Percentiles rank a stretch among this genome's conserved stretches.
These are phyloP conservation scores for Podarcis muralis DNA, from an alignment of 2,113 vertebrate species.

Conservation along the genomic window DNA sequence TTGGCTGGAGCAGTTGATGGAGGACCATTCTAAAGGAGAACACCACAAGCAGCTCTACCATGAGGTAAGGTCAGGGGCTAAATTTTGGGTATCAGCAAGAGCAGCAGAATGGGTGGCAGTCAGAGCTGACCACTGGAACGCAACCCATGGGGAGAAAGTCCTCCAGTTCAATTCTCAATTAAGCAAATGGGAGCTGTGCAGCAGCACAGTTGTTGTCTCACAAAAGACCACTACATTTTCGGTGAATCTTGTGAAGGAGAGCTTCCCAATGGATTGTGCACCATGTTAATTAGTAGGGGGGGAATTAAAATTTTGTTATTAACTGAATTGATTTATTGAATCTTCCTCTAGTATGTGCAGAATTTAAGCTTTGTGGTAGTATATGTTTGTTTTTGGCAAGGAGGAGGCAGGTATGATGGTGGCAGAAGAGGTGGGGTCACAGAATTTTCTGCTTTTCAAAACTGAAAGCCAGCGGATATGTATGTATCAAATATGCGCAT, in stretches of 20 bases:
- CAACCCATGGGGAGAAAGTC: neutral
- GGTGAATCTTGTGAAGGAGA: neutral
- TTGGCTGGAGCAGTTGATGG: neutral
- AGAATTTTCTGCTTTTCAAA: no score
- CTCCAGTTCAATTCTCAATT: neutral
- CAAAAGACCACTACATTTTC: neutral
- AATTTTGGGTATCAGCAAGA: neutral
- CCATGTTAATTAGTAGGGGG: neutral
- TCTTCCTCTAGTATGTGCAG: no score
- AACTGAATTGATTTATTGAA: no score
- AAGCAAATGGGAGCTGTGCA: neutral
- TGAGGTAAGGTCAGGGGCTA: neutral
- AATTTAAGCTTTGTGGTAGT: no score
- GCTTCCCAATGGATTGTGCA: neutral
- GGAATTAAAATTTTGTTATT: no score
- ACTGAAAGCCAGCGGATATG: no score
- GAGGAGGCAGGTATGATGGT: no score
- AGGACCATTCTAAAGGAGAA: slow-evolving; percentile 6
- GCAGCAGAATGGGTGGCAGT: neutral
- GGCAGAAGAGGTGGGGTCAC: no score
- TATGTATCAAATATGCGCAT: neutral
- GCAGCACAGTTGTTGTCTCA: neutral
- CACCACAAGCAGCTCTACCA: neutral
- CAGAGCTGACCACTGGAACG: neutral
- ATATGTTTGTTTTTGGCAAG: no score